Percentiles rank a stretch among this genome's conserved stretches.
These are phyloP conservation scores for Gila robusta DNA, from an alignment of 2,797 vertebrate genomes.

Conservation along the genomic window DNA sequence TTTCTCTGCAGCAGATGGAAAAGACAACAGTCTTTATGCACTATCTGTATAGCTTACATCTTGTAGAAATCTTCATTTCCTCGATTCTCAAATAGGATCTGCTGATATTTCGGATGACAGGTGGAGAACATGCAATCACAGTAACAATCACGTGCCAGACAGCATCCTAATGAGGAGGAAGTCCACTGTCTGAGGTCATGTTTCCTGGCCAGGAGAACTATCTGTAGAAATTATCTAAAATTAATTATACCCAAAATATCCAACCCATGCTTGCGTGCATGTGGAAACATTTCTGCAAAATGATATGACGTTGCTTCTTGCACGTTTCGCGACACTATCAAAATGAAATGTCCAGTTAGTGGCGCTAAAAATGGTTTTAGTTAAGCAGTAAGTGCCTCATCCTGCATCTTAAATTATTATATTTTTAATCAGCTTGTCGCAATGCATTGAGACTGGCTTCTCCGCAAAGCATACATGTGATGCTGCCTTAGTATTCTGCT, in stretches of 20 bases:
- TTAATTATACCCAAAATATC: neutral
- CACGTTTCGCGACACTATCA: neutral
- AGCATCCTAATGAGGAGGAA: conserved; percentile 16
- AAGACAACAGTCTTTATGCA: neutral
- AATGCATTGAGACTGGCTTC: neutral
- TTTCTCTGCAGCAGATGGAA: neutral
- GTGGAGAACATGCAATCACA: conserved; percentile 11
- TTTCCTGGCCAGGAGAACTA: conserved; percentile 7
- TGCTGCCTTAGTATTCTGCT: neutral
- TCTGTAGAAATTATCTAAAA: neutral
- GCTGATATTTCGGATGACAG: conserved; percentile 9
- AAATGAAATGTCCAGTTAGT: neutral
- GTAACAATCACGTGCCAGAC: conserved; percentile 13
- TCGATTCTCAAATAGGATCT: neutral
- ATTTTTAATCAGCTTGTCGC: neutral
- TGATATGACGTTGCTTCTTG: neutral
- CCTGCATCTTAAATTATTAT: neutral
- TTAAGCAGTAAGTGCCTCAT: neutral
- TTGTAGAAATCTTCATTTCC: neutral
- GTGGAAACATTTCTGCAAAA: neutral
- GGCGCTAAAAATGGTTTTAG: neutral
- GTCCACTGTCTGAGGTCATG: neutral
- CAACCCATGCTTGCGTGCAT: neutral
- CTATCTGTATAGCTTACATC: neutral
- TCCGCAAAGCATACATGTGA: neutral